Conservation (phyloP, 1,140 invertebrate species). For the Lordiphosa collinella region DNA sequence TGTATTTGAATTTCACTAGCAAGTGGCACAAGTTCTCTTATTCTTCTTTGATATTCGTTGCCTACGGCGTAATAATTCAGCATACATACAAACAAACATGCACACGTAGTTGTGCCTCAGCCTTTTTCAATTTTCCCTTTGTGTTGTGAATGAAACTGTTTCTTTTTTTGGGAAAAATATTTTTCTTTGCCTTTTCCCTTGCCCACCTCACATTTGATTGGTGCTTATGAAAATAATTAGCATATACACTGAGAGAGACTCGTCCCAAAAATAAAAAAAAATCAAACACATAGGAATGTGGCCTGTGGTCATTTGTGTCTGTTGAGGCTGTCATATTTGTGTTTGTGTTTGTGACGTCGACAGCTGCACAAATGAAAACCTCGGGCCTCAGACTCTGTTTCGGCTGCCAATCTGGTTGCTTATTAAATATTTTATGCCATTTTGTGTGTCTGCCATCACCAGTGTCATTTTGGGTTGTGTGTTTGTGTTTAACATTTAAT, state of each 20-base stretch:
- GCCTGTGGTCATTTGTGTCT: slow-evolving; percentile 17
- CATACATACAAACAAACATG: background rate
- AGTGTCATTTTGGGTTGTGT: slow-evolving; percentile 9
- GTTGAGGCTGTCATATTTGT: slow-evolving; percentile 32
- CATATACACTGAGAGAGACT: slow-evolving; percentile 18
- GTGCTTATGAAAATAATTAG: slow-evolving; percentile 44
- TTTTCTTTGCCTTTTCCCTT: background rate
- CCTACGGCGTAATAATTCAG: slow-evolving; percentile 42
- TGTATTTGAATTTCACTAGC: slow-evolving; percentile 62
- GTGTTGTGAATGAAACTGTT: slow-evolving; percentile 47
- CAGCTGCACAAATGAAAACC: slow-evolving; percentile 41
- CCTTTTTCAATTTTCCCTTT: slow-evolving; percentile 40
- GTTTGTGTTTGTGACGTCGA: slow-evolving; percentile 38
- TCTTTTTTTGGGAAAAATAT: background rate
- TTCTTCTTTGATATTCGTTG: slow-evolving; percentile 49
- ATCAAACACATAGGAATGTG: background rate
- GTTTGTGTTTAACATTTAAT: slow-evolving; percentile 30
- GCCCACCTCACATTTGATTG: background rate
- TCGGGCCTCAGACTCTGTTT: background rate
- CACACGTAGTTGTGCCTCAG: slow-evolving; percentile 11
- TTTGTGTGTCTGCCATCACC: slow-evolving; percentile 18
- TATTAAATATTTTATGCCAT: slow-evolving; percentile 48
- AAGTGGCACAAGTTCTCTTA: slow-evolving; percentile 40
- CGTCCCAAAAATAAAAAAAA: slow-evolving; percentile 1
- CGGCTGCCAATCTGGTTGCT: slow-evolving; percentile 29